Conservation (phyloP, 2,888 invertebrate genomes). For the Chymomyza procnemis region DNA sequence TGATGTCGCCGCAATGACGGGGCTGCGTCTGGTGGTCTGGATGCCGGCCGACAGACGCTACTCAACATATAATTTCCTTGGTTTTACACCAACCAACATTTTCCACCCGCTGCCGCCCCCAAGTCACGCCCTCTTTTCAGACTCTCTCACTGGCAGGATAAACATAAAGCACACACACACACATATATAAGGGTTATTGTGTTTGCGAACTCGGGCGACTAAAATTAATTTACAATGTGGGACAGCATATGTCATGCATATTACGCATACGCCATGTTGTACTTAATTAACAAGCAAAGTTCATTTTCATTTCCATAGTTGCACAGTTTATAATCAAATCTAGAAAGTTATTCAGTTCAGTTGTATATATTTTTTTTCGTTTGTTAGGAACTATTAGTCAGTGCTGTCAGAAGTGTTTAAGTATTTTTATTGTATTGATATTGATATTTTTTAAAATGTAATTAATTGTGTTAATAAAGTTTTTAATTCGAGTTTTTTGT, state of each 20-base stretch:
- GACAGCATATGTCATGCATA: neutral
- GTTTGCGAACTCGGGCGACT: neutral
- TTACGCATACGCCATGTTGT: slow-evolving; percentile 20
- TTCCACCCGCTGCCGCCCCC: no score
- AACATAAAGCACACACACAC: neutral
- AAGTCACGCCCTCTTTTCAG: no score
- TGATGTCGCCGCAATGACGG: neutral
- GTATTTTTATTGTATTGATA: no score
- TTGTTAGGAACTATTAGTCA: no score
- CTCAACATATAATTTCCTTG: neutral
- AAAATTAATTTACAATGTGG: neutral
- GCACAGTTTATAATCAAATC: neutral
- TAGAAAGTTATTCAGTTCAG: neutral
- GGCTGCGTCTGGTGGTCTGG: neutral
- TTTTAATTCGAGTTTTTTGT: no score
- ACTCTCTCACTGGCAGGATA: no score
- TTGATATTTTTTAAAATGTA: no score
- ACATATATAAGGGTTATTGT: neutral
- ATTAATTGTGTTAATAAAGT: no score
- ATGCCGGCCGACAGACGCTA: neutral
- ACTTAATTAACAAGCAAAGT: slow-evolving; percentile 30
- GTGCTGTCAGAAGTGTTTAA: no score
- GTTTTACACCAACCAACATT: no score
- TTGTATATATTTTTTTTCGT: no score
- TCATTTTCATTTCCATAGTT: slow-evolving; percentile 13